Percentiles rank a stretch among this genome's conserved stretches.
These are phyloP conservation scores for Onchidella celtica DNA, from an alignment of 2,888 invertebrate species.

Conservation along the genomic window DNA sequence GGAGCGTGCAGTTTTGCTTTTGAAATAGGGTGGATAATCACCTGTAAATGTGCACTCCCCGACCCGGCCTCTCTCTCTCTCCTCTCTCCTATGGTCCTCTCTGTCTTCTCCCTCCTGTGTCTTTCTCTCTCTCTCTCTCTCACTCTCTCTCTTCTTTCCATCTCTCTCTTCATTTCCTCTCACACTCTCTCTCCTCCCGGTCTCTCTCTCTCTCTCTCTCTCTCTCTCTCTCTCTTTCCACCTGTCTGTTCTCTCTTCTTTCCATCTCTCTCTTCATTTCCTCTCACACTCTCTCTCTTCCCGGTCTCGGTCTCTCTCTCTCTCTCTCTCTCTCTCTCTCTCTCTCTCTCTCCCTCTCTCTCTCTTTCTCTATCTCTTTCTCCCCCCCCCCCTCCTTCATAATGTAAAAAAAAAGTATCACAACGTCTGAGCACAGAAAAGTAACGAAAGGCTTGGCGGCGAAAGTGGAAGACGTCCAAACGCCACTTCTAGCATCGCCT, in stretches of 20 bases:
- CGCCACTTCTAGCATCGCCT: too few relatives aligned
- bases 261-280: not conserved
- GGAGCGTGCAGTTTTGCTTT: too few relatives aligned
- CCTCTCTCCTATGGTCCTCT: too few relatives aligned
- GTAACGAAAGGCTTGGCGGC: too few relatives aligned
- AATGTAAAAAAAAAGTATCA: too few relatives aligned
- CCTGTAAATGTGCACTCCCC: too few relatives aligned
- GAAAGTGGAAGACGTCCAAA: too few relatives aligned
- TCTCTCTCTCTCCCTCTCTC: constrained; percentile 19
- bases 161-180: too few relatives aligned
- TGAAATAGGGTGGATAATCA: too few relatives aligned
- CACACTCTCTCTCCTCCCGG: constrained; percentile 4
- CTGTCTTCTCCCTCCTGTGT: too few relatives aligned
- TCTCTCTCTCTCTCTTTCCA: constrained; percentile 5
- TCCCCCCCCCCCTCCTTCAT: not conserved
- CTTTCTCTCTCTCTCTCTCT: constrained; percentile 19
- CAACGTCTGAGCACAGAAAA: too few relatives aligned
- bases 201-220: constrained; percentile 16
- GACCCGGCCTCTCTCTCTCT: too few relatives aligned
- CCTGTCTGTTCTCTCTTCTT: not conserved
- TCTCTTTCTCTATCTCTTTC: constrained; percentile 22
- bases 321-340: constrained; percentile 12
- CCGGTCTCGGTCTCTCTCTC: not conserved
- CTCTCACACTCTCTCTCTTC: not conserved
- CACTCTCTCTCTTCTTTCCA: constrained; percentile 20